These are phyloP conservation scores for Rhadina sibilatrix DNA, from an alignment of 2,113 vertebrate species.

Conservation along the genomic window DNA sequence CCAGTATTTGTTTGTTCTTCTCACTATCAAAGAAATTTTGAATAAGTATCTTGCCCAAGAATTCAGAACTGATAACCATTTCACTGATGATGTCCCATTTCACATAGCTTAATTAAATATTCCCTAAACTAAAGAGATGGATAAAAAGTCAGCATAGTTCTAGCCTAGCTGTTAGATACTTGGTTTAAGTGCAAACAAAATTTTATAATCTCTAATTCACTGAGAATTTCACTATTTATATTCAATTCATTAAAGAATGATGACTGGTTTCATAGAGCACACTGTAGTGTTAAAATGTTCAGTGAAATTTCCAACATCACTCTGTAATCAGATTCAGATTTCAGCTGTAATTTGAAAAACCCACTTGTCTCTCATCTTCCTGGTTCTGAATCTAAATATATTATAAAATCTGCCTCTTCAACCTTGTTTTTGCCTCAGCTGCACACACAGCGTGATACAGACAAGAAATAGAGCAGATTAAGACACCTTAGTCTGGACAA, in stretches of 20 bases:
- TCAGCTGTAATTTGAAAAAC: not conserved
- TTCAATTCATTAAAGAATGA: not conserved
- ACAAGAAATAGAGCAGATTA: not conserved
- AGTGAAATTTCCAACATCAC: not conserved
- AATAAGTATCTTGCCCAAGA: not conserved
- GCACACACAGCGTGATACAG: not conserved
- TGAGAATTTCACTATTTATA: not conserved
- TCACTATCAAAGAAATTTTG: not conserved
- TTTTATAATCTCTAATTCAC: not conserved
- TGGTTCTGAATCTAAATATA: not conserved
- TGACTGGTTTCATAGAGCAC: not conserved
- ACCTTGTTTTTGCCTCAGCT: not conserved
- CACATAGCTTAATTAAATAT: not conserved
- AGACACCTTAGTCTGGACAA: not conserved
- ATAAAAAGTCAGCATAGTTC: not conserved
- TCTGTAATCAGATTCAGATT: not conserved
- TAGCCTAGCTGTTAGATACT: not conserved
- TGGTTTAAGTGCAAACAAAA: not conserved
- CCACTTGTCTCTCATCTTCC: not conserved
- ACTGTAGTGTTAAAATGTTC: not conserved
- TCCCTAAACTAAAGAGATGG: not conserved
- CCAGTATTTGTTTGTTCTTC: not conserved
- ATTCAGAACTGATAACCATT: not conserved
- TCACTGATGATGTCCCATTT: not conserved
- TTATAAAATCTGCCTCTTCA: not conserved